These are phyloP conservation scores for Amia ocellicauda DNA, from an alignment of 2,113 vertebrate species.

Conservation along the genomic window DNA sequence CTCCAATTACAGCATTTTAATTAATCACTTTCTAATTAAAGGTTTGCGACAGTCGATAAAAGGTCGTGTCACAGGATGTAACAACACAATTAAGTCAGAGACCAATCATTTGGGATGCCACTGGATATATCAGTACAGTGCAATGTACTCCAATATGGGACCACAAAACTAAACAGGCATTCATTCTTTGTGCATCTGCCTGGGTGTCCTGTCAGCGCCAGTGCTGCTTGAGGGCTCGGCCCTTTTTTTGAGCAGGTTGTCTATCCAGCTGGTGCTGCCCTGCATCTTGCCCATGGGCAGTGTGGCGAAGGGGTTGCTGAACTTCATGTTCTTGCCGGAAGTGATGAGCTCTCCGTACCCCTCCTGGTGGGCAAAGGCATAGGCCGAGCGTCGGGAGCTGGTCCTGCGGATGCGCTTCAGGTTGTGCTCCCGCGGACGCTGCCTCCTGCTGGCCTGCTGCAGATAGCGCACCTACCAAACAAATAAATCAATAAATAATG, in stretches of 20 bases:
- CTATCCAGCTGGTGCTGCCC: slow-evolving; percentile 58
- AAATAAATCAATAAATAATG: not conserved
- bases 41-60: no score
- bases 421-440: slow-evolving; percentile 54
- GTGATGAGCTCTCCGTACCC: slow-evolving; percentile 76
- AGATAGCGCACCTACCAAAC: slow-evolving; percentile 61
- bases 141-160: no score
- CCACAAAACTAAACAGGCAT: no score
- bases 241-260: slow-evolving; percentile 56
- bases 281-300: slow-evolving; percentile 40
- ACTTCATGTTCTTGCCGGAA: slow-evolving; percentile 77
- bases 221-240: slow-evolving; percentile 50
- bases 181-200: slow-evolving; percentile 26
- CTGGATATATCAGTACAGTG: no score
- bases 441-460: slow-evolving; percentile 64
- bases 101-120: no score
- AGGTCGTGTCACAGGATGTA: no score
- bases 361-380: slow-evolving; percentile 78
- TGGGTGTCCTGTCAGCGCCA: slow-evolving; percentile 40
- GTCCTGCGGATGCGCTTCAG: slow-evolving; percentile 65
- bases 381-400: slow-evolving; percentile 73
- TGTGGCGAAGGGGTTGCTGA: slow-evolving; percentile 40
- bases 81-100: no score
- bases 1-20: no score
- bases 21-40: no score